Base-by-base conservation (phyloP, 2,888 invertebrate genomes). In the Rhyacophila evoluta region DNA sequence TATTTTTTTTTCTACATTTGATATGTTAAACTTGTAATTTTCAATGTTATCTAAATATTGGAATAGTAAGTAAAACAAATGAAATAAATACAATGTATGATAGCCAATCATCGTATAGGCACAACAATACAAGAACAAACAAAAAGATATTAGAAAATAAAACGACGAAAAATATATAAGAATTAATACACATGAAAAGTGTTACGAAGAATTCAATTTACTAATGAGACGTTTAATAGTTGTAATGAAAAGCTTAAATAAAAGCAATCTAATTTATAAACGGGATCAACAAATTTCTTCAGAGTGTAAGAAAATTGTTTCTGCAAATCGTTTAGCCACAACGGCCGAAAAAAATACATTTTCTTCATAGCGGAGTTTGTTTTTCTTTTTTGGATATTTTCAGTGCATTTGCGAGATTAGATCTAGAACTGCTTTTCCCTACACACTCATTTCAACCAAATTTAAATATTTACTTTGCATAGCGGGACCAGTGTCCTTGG, bases 311-410 rank as follows among this genome's bases (percentile, higher is more conserved):
- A 25, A 55, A 55, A 55, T 55, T 55, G 55, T 55, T 55, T 55
- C 19, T 19, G 55, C 55, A 55, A 55, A 55, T 19, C 55, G 55
- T 25, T 55, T 55, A 55, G 55, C 15, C 19, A 19, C 15, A 55
- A 55, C 55, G 55, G 55, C 8, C 55, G 15, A 15, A 19, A 55
- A 55, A 55, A 55, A n/a, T n/a, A 10, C 55, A 19, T 55, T 55
- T 55, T 55, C 55, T 55, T 55, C 19, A 55, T 12, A 55, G 19
- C 55, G 19, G 55, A 55, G 10, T 55, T 55, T 55, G 55, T 25
- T 55, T 55, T 55, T 55, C 55, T 55, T 55, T n/a, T 55, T 55
- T 55, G 55, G 19, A 55, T 55, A 55, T 55, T 55, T 55, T 55
- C 55, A 55, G 55, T 55, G 55, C 55, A 55, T 55, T 41, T 55